These are phyloP conservation scores for Acleris sparsana DNA, from an alignment of 2,888 invertebrate genomes.

Conservation along the genomic window DNA sequence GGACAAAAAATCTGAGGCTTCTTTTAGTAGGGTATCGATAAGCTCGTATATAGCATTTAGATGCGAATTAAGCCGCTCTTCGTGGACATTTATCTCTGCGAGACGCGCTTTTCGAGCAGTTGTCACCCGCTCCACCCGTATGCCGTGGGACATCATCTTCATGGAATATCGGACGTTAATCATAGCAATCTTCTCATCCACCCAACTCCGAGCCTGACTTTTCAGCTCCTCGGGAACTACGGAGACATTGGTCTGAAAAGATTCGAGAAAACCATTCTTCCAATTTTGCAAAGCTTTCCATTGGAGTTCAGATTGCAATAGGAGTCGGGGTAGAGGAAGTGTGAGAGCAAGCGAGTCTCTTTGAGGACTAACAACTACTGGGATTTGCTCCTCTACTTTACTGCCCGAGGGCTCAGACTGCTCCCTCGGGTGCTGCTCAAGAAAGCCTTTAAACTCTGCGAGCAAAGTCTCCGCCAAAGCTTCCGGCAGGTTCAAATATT, in stretches of 20 bases:
- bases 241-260: slow-evolving; percentile 58
- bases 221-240: slow-evolving; percentile 58
- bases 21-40: slow-evolving; percentile 51
- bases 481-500: slow-evolving; percentile 58
- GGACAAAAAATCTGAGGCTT: slow-evolving; percentile 53
- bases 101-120: slow-evolving; percentile 56
- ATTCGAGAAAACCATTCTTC: slow-evolving; percentile 69
- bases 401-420: not conserved
- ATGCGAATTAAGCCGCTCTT: slow-evolving; percentile 61
- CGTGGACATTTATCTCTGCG: slow-evolving; percentile 60
- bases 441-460: slow-evolving; percentile 63
- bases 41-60: slow-evolving; percentile 58
- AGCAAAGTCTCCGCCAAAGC: slow-evolving; percentile 56
- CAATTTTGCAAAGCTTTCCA: slow-evolving; percentile 60
- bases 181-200: slow-evolving; percentile 56
- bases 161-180: slow-evolving; percentile 64
- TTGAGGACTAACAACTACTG: not conserved
- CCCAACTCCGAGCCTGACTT: slow-evolving; percentile 61
- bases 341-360: slow-evolving; percentile 9
- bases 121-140: slow-evolving; percentile 63
- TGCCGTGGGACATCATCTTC: slow-evolving; percentile 63
- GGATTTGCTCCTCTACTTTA: too few relatives aligned
- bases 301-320: slow-evolving; percentile 65
- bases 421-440: slow-evolving; percentile 60
- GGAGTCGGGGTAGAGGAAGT: slow-evolving; percentile 52